These are phyloP conservation scores for Trachythela sp. DNA, from an alignment of 64 coral and sea anemone species.

Conservation along the genomic window DNA sequence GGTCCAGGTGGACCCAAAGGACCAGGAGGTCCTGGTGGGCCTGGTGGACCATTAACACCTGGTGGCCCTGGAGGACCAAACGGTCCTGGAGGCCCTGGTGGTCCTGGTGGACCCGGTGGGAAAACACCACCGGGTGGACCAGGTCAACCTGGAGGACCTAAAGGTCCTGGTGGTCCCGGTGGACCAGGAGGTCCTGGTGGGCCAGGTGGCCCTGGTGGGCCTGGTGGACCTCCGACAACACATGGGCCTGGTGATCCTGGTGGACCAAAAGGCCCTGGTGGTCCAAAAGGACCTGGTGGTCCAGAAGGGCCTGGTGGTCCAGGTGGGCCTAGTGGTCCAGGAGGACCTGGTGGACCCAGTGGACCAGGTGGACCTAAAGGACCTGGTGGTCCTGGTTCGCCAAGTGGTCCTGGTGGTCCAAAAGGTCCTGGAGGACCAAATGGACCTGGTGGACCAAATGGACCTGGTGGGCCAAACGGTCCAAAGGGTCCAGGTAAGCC, in stretches of 20 bases:
- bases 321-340: conserved; percentile 72
- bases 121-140: no score
- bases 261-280: conserved; percentile 32
- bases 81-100: no score
- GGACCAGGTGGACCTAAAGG: conserved; percentile 56
- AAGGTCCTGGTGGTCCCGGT: background rate
- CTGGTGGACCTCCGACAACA: no score
- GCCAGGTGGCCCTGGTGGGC: no score
- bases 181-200: conserved; percentile 5
- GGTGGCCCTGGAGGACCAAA: no score
- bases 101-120: no score
- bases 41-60: no score
- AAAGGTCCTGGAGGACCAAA: conserved; percentile 29
- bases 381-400: conserved; percentile 58
- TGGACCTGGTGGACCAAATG: background rate
- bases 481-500: conserved; percentile 17
- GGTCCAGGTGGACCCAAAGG: no score
- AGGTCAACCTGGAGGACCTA: no score
- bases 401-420: conserved; percentile 39
- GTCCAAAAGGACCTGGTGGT: conserved; percentile 52
- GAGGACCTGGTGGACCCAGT: conserved; percentile 69
- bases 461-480: conserved; percentile 13
- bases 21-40: no score
- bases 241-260: background rate
- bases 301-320: conserved; percentile 79